phyloP scores from a whole-genome alignment of 2,888 invertebrate genomes.

The Macroteleia sp. region DNA sequence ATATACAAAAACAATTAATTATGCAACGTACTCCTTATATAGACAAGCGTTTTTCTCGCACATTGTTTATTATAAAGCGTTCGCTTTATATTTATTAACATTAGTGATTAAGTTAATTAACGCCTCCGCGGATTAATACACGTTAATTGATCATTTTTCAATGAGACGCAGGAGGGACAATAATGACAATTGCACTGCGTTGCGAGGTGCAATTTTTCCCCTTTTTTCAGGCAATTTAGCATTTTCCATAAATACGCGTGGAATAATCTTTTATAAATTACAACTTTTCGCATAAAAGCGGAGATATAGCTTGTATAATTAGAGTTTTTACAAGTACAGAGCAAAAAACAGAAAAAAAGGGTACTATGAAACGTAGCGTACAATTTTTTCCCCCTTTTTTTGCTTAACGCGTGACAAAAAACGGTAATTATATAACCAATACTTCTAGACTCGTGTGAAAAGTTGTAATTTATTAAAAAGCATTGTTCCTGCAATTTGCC shows the following conservation, averaged over 20 bases:
- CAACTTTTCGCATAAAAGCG: constrained; percentile 46
- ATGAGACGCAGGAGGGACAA: constrained; percentile 4
- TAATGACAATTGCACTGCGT: background rate
- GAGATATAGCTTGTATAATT: constrained; percentile 55
- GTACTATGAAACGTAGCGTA: constrained; percentile 52
- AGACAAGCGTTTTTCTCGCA: constrained; percentile 1
- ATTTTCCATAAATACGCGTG: constrained; percentile 45
- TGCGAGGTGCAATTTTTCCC: constrained; percentile 14
- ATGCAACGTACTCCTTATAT: constrained; percentile 37
- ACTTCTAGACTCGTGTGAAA: constrained; percentile 33
- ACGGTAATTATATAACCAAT: constrained; percentile 57
- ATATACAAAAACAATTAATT: constrained; percentile 52
- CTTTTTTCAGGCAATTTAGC: constrained; percentile 43
- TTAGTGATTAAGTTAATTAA: constrained; percentile 14
- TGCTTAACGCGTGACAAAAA: constrained; percentile 29
- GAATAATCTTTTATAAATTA: constrained; percentile 57
- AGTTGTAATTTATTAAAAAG: constrained; percentile 45
- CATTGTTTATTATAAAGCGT: constrained; percentile 2
- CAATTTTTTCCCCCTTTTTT: constrained; percentile 39
- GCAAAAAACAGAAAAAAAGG: constrained; percentile 21
- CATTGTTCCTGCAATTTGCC: constrained; percentile 4
- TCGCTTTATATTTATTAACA: constrained; percentile 16
- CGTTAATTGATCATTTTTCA: constrained; percentile 20
- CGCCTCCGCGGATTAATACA: background rate
- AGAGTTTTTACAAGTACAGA: constrained; percentile 38